Percentiles rank a stretch among this genome's conserved stretches.
Conservation (phyloP, 2,113 vertebrate genomes). For the Trichechus manatus region DNA sequence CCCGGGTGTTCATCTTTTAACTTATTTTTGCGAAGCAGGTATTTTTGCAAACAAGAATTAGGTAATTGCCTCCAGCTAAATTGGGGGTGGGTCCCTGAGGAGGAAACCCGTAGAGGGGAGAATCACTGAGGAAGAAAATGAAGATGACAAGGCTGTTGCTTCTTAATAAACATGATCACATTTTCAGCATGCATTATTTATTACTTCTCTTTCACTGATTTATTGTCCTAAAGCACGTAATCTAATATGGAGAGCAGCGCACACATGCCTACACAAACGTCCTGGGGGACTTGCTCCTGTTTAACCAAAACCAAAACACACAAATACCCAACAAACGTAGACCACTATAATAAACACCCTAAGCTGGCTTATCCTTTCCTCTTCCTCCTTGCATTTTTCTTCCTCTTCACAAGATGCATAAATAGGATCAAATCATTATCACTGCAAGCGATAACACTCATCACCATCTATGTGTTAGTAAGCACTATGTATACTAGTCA, state of each 20-base stretch:
- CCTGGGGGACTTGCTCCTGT: constrained; percentile 39
- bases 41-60: constrained; percentile 88
- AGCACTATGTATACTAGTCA: background rate
- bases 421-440: background rate
- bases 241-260: constrained; percentile 85
- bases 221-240: constrained; percentile 88
- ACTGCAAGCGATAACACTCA: rapidly evolving
- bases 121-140: constrained; percentile 91
- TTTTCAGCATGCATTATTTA: constrained; percentile 91
- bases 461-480: background rate
- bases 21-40: constrained; percentile 89
- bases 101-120: constrained; percentile 88
- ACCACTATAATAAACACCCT: background rate
- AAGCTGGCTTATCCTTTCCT: background rate
- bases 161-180: constrained; percentile 92
- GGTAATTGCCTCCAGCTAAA: constrained; percentile 89
- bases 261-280: constrained; percentile 77
- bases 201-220: constrained; percentile 88
- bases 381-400: background rate
- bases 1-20: constrained; percentile 87
- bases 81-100: constrained; percentile 87
- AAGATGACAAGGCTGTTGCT: constrained; percentile 91
- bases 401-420: background rate
- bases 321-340: background rate
- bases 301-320: background rate